Conservation (phyloP, 2,113 vertebrate species). For the Sminthopsis crassicaudata region DNA sequence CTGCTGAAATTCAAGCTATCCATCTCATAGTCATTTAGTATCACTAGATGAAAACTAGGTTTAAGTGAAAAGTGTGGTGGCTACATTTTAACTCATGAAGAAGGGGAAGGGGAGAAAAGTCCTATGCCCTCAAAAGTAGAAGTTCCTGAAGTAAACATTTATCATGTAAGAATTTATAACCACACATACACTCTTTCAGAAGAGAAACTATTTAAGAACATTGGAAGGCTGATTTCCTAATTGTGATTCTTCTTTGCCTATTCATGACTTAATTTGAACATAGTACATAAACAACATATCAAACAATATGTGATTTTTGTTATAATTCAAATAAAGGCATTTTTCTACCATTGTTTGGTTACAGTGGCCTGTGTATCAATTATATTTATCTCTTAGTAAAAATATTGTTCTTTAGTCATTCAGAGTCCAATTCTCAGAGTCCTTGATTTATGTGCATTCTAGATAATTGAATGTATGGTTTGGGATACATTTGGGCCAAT, state of each 20-base stretch:
- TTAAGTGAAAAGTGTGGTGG: neutral
- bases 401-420: conserved; percentile 29
- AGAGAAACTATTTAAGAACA: neutral
- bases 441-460: neutral
- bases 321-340: neutral
- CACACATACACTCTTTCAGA: neutral
- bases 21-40: conserved; percentile 47
- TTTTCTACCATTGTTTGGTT: neutral
- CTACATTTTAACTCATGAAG: neutral
- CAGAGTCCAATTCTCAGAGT: neutral
- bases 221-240: neutral
- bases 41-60: conserved; percentile 25
- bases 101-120: neutral
- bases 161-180: neutral
- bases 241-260: neutral
- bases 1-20: conserved; percentile 31
- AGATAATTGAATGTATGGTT: conserved; percentile 12
- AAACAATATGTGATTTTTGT: neutral
- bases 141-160: conserved; percentile 12
- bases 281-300: neutral
- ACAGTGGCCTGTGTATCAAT: neutral
- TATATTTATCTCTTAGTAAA: conserved; percentile 11
- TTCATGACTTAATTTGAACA: neutral
- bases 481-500: neutral
- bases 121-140: conserved; percentile 7